Evolutionary conservation across 2,888 invertebrate species (phyloP), one percentile per base, ranked within the genome.

Genomic region (Listrodromus nycthemerus): DNA sequence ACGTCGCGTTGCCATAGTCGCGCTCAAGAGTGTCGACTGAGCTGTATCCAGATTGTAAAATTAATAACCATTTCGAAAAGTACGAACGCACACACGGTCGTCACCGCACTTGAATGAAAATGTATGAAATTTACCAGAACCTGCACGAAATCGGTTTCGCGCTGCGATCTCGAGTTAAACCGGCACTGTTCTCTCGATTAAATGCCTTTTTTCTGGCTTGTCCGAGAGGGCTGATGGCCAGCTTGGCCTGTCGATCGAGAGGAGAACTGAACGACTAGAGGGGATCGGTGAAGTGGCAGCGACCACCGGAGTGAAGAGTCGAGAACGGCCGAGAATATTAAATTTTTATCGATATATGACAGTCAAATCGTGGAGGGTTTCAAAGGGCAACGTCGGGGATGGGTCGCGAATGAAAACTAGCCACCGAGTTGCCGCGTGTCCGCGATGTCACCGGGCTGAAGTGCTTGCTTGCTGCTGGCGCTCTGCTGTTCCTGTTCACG

Each of bases 341-440:
- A 24, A 75, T 65, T 75, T 75, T 65, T 48, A 65, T 65, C 65
- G 75, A 75, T 75, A 75, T 33, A 48, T 30, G 16, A 63, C 50
- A 37, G 33, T 65, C 48, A 24, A 37, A 65, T 63, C 50, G 48
- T 52, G 50, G 50, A 52, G 75, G 13, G 65, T 50, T 65, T 75
- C 65, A 37, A 37, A 75, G 52, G 48, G 52, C 50, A 50, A 50
- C 63, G 50, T 65, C 65, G 52, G 21, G 50, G 63, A 4, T 52
- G 21, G 75, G 48, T 65, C 37, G 50, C 75, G 65, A 75, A 41
- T 50, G 65, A 37, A 63, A 74, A 65, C 65, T 65, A 33, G 48
- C 33, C 50, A 50, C 21, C 61, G 33, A 55, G 41, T 24, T 41
- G 33, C 74, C 37, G 19, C 33, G 33, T 30, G n/a, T 21, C 65